Evolutionary conservation across 2,113 vertebrate genomes (phyloP), one percentile per base, ranked within the genome.

Genomic region (Mohoua ochrocephala): DNA sequence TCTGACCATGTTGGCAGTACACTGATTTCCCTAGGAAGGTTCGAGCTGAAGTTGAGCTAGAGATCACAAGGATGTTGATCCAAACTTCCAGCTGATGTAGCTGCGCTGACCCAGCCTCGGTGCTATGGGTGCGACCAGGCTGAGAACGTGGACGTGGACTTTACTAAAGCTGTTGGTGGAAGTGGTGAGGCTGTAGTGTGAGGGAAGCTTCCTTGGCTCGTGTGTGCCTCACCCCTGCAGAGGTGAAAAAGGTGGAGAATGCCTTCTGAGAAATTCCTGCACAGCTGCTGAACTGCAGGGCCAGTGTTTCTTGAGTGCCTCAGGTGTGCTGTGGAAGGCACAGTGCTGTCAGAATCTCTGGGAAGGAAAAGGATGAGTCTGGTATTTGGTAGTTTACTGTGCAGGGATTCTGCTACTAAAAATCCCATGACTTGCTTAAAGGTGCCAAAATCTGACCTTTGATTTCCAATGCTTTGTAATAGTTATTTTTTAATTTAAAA

Each of bases 1-100:
- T 13, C 50, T 57, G 18, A 6, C 10, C 2, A 2, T 1, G 1
- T 6, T 86, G 71, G 30, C 63, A 53, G 33, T 3, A 12, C 16
- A 3, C 6, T 27, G 49, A 27, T 68, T 56, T 71, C 45, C 26
- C 44, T 45, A 6, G 30, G 47, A 57, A 47, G 15, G 33, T 7
- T 31, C 69, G 59, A 39, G 35, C 35, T 80, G 69, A 35, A 37
- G n/a, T 17, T 68, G 53, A 80, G 12, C 41, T 30, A 0, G 35
- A 75, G 53, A 26, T 37, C 57, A 41, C 23, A 15, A 28, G 27
- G 42, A 21, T 68, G 22, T 17, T 33, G 53, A 27, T 21, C 39
- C 35, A 42, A 54, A 42, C 26, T 28, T 80, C 10, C 60, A 85
- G 74, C 59, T 52, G 80, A 10, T 15, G 19, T 18, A n/a, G 44